These are phyloP conservation scores for Ptiloglossa arizonensis DNA, from an alignment of 1,140 invertebrate genomes.

Conservation along the genomic window DNA sequence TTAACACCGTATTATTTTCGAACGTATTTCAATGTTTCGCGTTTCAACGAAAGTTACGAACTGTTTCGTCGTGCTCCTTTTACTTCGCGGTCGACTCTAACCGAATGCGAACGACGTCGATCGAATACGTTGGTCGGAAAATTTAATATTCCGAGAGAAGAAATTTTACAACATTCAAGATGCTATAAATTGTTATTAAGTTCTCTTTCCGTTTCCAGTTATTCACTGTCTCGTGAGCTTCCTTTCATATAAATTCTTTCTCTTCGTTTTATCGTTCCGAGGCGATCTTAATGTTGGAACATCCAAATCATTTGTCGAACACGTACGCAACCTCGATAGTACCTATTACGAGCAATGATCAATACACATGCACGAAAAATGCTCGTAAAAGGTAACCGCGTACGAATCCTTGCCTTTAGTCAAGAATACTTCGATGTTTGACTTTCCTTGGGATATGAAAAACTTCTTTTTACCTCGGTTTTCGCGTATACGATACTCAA, in stretches of 20 bases:
- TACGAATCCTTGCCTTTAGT: neutral
- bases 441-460: neutral
- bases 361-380: neutral
- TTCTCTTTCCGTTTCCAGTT: neutral
- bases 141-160: neutral
- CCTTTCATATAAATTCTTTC: neutral
- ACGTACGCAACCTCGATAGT: neutral
- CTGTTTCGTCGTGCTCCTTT: neutral
- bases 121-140: too few relatives aligned
- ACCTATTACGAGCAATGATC: neutral
- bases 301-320: slow-evolving; percentile 7
- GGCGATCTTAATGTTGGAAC: slow-evolving; percentile 14
- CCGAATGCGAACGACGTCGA: too few relatives aligned
- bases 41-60: neutral
- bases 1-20: slow-evolving; percentile 28
- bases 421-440: too few relatives aligned
- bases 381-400: neutral
- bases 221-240: neutral
- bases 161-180: neutral
- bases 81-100: too few relatives aligned
- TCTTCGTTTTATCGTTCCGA: neutral
- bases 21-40: neutral
- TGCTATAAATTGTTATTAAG: neutral
- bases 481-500: slow-evolving; percentile 7
- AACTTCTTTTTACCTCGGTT: neutral